Percentiles rank a stretch among this genome's conserved stretches.
Evolutionary conservation across 2,113 vertebrate genomes (phyloP).

Genomic region (Otolemur garnettii): DNA sequence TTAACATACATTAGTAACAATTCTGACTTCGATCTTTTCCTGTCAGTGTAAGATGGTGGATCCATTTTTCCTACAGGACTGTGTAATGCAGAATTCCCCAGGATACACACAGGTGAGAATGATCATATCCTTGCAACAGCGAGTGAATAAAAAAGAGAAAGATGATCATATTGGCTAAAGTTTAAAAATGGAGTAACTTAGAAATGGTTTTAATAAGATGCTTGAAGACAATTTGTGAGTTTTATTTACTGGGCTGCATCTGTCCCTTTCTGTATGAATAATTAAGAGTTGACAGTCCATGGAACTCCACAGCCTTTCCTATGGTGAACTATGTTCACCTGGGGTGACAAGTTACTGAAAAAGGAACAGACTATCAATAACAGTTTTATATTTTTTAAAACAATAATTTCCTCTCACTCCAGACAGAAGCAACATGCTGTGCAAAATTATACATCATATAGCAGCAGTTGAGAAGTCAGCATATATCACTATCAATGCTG

Average conservation of each 20-base stretch:
- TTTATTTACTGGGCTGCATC: neutral
- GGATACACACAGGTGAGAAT: neutral
- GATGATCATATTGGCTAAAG: neutral
- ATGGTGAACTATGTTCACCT: neutral
- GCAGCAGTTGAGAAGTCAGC: slow-evolving; percentile 59
- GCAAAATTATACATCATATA: slow-evolving; percentile 64
- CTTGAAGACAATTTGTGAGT: neutral
- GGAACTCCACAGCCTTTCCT: neutral
- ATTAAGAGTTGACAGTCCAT: neutral
- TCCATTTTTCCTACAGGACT: neutral
- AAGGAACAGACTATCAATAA: slow-evolving; percentile 62
- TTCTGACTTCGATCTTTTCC: neutral
- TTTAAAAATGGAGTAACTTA: neutral
- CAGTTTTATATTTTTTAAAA: slow-evolving; percentile 77
- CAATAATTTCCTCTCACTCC: slow-evolving; percentile 69
- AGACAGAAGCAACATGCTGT: slow-evolving; percentile 28
- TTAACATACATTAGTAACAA: neutral
- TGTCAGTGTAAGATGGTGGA: neutral
- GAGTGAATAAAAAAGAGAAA: neutral
- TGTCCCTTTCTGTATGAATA: neutral
- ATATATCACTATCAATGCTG: slow-evolving; percentile 64
- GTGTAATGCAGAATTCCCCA: slow-evolving; percentile 5
- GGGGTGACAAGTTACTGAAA: slow-evolving; percentile 53
- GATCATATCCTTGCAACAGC: neutral
- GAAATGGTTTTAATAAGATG: slow-evolving; percentile 24